phyloP scores from a whole-genome alignment of 2,888 invertebrate genomes.

The Hetaerina titia region DNA sequence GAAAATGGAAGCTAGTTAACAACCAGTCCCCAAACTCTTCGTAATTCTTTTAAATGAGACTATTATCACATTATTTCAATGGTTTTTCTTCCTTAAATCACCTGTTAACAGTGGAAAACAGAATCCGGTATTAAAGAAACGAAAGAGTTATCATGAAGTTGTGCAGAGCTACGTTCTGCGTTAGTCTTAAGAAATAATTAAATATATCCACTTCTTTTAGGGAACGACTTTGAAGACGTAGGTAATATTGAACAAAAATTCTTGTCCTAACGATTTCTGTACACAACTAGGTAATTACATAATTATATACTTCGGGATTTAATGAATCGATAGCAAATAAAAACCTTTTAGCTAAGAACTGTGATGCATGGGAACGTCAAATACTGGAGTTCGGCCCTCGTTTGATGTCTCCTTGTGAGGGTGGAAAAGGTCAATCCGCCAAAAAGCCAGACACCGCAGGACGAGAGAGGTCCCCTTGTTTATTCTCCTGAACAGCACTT shows the following conservation, averaged over 20 bases:
- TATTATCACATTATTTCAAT: no score
- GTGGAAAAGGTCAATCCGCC: neutral
- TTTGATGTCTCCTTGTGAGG: conserved; percentile 26
- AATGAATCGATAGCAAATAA: conserved; percentile 48
- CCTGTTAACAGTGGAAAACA: no score
- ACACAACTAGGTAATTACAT: neutral
- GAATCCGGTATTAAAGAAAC: no score
- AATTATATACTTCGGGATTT: neutral
- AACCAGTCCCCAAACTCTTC: no score
- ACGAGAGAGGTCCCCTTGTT: conserved; percentile 38
- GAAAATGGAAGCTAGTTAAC: no score
- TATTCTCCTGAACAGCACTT: conserved; percentile 33
- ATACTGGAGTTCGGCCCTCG: conserved; percentile 20
- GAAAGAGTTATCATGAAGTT: no score
- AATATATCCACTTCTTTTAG: no score
- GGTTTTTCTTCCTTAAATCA: no score
- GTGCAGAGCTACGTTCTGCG: no score
- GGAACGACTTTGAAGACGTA: no score
- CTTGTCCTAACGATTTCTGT: neutral
- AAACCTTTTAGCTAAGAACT: neutral
- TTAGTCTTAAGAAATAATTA: no score
- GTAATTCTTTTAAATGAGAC: no score
- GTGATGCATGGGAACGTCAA: conserved; percentile 57
- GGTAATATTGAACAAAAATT: neutral
- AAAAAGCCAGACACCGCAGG: neutral